Percentiles rank a stretch among this genome's conserved stretches.
Evolutionary conservation across 2,888 invertebrate species (phyloP).

Genomic region (Machimus rusticus): DNA sequence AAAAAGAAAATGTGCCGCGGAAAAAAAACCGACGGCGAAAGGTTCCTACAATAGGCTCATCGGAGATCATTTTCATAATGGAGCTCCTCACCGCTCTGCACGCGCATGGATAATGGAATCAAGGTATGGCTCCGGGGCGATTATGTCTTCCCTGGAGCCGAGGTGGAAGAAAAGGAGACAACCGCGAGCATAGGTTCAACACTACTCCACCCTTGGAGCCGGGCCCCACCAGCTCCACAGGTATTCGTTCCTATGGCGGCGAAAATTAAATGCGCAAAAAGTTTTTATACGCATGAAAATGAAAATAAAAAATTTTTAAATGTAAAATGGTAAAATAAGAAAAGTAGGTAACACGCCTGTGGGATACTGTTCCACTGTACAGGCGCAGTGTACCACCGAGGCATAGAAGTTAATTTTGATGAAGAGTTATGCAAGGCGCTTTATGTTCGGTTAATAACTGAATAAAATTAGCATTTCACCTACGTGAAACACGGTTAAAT

Average conservation of each 20-base stretch:
- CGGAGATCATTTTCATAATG: slow-evolving; percentile 40
- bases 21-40: slow-evolving; percentile 1
- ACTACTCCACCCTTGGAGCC: not conserved
- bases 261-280: slow-evolving; percentile 17
- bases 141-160: not conserved
- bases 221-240: not conserved
- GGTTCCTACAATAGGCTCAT: slow-evolving; percentile 38
- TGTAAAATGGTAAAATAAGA: not conserved
- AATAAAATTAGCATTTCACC: slow-evolving; percentile 28
- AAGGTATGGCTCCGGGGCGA: not conserved
- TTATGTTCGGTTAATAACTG: slow-evolving; percentile 26
- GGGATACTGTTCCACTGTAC: not conserved
- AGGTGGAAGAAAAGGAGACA: not conserved
- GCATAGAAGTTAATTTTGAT: slow-evolving; percentile 11
- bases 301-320: not conserved
- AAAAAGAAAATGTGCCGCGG: slow-evolving; percentile 2
- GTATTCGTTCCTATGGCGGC: slow-evolving; percentile 3
- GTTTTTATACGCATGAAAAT: not conserved
- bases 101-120: slow-evolving; percentile 24
- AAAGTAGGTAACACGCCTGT: not conserved
- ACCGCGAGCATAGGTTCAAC: not conserved
- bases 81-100: slow-evolving; percentile 32
- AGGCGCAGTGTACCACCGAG: not conserved
- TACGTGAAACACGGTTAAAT: slow-evolving; percentile 17
- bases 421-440: slow-evolving; percentile 19